phyloP scores from a whole-genome alignment of 2,797 vertebrate genomes.

The Falco rusticolus region DNA sequence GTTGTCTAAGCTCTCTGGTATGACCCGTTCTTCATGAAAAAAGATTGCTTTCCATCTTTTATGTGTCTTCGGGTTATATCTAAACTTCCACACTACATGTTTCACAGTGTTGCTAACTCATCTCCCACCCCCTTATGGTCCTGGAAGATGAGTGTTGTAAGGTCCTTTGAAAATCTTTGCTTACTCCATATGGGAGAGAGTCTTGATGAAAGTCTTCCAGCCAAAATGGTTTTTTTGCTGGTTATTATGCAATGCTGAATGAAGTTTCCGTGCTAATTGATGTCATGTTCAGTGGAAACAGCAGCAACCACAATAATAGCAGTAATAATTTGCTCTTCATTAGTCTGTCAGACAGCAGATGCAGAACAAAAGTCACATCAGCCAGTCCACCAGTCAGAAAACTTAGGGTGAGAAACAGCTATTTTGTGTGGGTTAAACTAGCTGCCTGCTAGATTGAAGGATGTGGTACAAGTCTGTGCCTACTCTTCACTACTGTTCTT shows the following conservation, averaged over 20 bases:
- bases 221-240: neutral
- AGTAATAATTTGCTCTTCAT: neutral
- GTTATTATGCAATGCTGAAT: neutral
- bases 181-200: neutral
- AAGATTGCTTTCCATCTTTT: neutral
- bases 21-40: neutral
- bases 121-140: neutral
- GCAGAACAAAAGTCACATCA: neutral
- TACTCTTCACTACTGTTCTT: neutral
- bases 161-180: neutral
- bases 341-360: neutral
- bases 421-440: neutral
- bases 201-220: neutral
- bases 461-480: neutral
- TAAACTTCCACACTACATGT: neutral
- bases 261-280: neutral
- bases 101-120: neutral
- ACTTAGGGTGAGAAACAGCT: neutral
- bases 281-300: neutral
- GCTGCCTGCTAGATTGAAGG: neutral
- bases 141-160: neutral
- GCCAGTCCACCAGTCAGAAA: neutral
- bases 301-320: neutral
- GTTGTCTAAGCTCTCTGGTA: neutral
- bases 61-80: neutral